Evolutionary conservation across 2,797 vertebrate genomes (phyloP).

Genomic region (Pseudochirops cupreus): DNA sequence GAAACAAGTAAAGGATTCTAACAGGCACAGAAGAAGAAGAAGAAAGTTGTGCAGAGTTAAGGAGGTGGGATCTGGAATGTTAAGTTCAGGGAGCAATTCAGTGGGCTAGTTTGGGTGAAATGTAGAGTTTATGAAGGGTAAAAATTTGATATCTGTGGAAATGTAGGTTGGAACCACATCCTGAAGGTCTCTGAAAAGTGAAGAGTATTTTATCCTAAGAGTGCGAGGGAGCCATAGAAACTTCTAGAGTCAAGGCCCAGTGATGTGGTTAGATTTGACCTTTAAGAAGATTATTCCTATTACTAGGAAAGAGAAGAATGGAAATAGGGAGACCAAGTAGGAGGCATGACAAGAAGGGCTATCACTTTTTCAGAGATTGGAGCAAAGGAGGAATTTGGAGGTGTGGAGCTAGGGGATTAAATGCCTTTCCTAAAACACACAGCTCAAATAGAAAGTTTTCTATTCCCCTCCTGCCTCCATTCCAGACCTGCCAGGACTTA

Average conservation of each 20-base stretch:
- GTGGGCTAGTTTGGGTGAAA: not conserved
- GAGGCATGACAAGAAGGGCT: not conserved
- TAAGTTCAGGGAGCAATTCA: not conserved
- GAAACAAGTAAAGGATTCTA: not conserved
- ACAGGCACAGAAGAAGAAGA: not conserved
- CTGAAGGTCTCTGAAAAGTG: not conserved
- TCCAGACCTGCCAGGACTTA: not conserved
- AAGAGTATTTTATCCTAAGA: not conserved
- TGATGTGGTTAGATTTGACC: no score
- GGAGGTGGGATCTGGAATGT: not conserved
- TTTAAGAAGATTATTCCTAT: not conserved
- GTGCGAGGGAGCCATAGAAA: not conserved
- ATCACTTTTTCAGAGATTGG: not conserved
- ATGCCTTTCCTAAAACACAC: not conserved
- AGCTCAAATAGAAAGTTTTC: not conserved
- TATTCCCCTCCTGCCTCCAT: not conserved
- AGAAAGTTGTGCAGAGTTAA: not conserved
- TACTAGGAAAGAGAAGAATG: not conserved
- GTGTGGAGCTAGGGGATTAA: not conserved
- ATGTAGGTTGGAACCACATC: not conserved
- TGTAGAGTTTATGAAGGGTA: not conserved
- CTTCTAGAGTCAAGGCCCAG: not conserved
- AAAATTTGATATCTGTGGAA: not conserved
- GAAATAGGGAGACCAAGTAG: not conserved
- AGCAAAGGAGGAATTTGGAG: not conserved